A percentile compares a stretch with the other conserved stretches of the same genome.
phyloP scores from a whole-genome alignment of 23 tunicate species.

The Trididemnum miniatum region DNA sequence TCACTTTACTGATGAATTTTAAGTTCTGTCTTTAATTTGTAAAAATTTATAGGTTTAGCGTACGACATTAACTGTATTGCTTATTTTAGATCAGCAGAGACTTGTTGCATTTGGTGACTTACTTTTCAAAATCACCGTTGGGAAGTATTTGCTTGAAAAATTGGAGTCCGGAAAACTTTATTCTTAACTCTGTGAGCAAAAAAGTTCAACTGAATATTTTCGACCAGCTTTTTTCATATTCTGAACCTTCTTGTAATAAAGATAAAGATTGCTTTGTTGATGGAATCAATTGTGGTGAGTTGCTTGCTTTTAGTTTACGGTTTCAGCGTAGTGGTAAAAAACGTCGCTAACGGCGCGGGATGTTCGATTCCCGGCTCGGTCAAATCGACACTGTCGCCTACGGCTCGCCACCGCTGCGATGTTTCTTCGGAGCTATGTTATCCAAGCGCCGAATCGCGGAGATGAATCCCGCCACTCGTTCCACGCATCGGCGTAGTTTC shows the following conservation, averaged over 20 bases:
- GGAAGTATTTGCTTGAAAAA: constrained; percentile 60
- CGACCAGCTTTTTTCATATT: constrained; percentile 22
- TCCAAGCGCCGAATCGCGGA: background rate
- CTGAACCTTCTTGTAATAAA: constrained; percentile 60
- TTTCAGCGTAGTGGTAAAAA: too few relatives aligned
- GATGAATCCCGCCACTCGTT: background rate
- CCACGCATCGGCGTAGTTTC: background rate
- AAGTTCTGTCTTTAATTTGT: too few relatives aligned
- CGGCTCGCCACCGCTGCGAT: background rate
- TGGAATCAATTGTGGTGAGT: constrained; percentile 40
- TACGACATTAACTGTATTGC: too few relatives aligned
- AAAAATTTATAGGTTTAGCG: too few relatives aligned
- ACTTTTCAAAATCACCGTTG: constrained; percentile 43
- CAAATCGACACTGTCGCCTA: background rate
- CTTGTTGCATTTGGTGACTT: constrained; percentile 40
- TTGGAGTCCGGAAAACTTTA: constrained; percentile 73
- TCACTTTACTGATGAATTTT: too few relatives aligned
- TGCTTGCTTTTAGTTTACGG: background rate
- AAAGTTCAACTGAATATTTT: constrained; percentile 56
- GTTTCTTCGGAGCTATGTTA: background rate
- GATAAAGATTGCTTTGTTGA: constrained; percentile 61
- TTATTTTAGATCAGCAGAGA: constrained; percentile 24
- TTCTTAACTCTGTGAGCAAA: constrained; percentile 26
- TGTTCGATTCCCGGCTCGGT: background rate
- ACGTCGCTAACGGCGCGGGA: too few relatives aligned